phyloP scores from a whole-genome alignment of 1,140 invertebrate genomes.

The Drosophila albomicans region DNA sequence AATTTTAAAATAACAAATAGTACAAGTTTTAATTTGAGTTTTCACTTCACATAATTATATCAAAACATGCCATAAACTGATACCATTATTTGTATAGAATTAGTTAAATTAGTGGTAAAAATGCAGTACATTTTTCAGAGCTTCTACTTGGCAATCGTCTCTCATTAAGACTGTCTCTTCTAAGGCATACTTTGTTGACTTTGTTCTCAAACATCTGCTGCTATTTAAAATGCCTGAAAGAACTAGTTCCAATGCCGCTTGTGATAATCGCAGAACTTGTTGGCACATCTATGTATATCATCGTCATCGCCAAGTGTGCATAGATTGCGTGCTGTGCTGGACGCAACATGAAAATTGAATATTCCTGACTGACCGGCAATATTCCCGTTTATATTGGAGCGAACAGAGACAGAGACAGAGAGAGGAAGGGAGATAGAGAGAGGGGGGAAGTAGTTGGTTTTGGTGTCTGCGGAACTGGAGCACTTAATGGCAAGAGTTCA shows the following conservation, averaged over 20 bases:
- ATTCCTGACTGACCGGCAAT: constrained; percentile 12
- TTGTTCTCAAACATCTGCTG: too few relatives aligned
- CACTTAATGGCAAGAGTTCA: constrained; percentile 52
- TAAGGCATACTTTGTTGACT: too few relatives aligned
- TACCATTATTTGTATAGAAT: too few relatives aligned
- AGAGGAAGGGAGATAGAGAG: background rate
- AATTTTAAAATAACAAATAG: too few relatives aligned
- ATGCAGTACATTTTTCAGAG: too few relatives aligned
- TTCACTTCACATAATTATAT: too few relatives aligned
- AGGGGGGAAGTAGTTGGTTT: background rate
- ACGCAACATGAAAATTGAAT: constrained; percentile 40
- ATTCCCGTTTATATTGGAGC: constrained; percentile 12
- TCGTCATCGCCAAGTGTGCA: background rate
- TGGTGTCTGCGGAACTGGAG: constrained; percentile 44
- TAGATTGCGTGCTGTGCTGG: constrained; percentile 37
- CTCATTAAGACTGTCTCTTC: too few relatives aligned
- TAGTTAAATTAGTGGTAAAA: too few relatives aligned
- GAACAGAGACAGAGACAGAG: background rate
- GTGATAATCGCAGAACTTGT: background rate
- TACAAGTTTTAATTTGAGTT: too few relatives aligned
- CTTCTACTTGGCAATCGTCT: too few relatives aligned
- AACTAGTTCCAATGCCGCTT: constrained; percentile 4
- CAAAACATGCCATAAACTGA: too few relatives aligned
- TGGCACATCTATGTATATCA: constrained; percentile 8
- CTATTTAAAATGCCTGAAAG: background rate